Percentiles rank a stretch among this genome's conserved stretches.
These are phyloP conservation scores for Morelia viridis DNA, from an alignment of 2,797 vertebrate species.

Conservation along the genomic window DNA sequence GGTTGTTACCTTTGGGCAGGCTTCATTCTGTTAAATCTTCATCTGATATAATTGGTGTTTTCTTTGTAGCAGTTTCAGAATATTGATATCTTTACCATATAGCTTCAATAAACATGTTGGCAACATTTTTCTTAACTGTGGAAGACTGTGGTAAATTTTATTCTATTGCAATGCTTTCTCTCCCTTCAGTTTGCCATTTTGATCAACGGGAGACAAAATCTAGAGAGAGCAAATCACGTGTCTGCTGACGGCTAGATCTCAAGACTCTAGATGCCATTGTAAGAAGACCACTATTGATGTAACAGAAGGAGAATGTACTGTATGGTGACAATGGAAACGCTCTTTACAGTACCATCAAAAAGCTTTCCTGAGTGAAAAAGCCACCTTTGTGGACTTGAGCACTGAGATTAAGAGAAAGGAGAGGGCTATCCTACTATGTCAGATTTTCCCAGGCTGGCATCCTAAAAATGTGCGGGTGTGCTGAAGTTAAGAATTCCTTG, in stretches of 20 bases:
- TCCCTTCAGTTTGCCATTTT: conserved; percentile 20
- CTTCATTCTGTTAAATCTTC: not conserved
- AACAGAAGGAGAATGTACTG: conserved; percentile 9
- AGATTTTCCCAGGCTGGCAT: not conserved
- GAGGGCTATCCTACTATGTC: not conserved
- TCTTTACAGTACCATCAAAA: not conserved
- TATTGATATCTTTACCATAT: not conserved
- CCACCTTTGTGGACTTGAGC: not conserved
- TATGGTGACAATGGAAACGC: conserved; percentile 20
- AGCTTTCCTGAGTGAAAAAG: not conserved
- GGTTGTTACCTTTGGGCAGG: not conserved
- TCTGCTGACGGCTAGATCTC: conserved; percentile 9
- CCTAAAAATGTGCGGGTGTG: not conserved
- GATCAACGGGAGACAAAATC: conserved; percentile 4
- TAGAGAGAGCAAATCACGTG: not conserved
- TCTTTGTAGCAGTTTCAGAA: not conserved
- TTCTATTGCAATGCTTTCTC: not conserved
- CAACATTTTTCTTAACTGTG: not conserved
- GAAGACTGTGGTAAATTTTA: not conserved
- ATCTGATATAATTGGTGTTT: not conserved
- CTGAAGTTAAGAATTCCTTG: not conserved
- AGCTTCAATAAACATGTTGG: not conserved
- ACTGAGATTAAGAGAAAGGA: not conserved
- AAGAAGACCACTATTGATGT: conserved; percentile 8
- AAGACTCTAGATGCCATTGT: not conserved